phyloP scores from a whole-genome alignment of 2,113 vertebrate species.

The Sakesphorus luctuosus region DNA sequence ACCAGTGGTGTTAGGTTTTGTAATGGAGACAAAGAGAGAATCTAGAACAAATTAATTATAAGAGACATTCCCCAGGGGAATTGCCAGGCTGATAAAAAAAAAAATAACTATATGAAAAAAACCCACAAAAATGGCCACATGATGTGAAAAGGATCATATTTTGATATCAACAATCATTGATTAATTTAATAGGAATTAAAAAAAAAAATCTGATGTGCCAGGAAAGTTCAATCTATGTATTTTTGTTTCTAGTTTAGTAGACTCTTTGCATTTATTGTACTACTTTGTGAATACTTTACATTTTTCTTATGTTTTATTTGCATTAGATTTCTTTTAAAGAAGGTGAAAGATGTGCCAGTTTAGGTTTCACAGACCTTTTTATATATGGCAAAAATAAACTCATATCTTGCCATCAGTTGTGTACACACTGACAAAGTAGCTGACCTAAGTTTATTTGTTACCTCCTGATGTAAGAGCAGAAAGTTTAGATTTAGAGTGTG shows the following conservation, averaged over 20 bases:
- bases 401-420: background rate
- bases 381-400: background rate
- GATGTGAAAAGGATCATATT: background rate
- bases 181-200: background rate
- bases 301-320: background rate
- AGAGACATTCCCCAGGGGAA: background rate
- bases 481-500: background rate
- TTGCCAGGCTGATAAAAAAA: background rate
- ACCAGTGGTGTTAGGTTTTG: background rate
- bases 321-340: background rate
- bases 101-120: background rate
- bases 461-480: background rate
- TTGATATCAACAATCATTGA: background rate
- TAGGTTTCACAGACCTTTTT: background rate
- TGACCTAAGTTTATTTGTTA: background rate
- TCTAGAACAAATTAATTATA: background rate
- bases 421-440: background rate
- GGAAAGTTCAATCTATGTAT: background rate
- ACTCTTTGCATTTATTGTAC: background rate
- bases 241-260: background rate
- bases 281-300: background rate
- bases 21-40: background rate
- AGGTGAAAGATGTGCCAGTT: background rate
- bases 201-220: background rate
- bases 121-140: background rate